A percentile compares a stretch with the other conserved stretches of the same genome.
Conservation (phyloP, 2,113 vertebrate genomes). For the Oostethus manadensis region DNA sequence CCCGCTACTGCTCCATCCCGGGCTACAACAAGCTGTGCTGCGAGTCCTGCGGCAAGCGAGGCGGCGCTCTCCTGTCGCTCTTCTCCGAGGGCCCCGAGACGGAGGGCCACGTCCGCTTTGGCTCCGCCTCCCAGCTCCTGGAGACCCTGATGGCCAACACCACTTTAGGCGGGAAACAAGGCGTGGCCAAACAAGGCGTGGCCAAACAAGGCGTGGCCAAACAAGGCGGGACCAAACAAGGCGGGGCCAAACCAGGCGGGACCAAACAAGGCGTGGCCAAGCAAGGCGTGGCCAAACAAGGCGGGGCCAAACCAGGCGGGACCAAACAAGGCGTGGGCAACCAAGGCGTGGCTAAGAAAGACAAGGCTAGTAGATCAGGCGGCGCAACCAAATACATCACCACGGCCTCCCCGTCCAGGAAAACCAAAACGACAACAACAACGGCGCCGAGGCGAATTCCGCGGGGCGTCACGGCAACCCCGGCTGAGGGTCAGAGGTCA, state of each 20-base stretch:
- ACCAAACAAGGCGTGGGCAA: not conserved
- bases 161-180: conserved; percentile 38
- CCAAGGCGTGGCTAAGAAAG: too few relatives aligned
- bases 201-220: conserved; percentile 27
- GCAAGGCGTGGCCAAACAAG: not conserved
- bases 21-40: conserved; percentile 93
- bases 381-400: conserved; percentile 20
- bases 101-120: conserved; percentile 62
- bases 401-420: conserved; percentile 38
- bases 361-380: not conserved
- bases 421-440: conserved; percentile 41
- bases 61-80: conserved; percentile 50
- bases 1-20: conserved; percentile 92
- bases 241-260: not conserved
- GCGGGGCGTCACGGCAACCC: conserved; percentile 5
- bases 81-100: conserved; percentile 68
- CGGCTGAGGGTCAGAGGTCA: conserved; percentile 33
- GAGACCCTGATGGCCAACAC: conserved; percentile 47
- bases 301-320: too few relatives aligned
- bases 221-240: conserved; percentile 28
- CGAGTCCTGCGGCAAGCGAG: conserved; percentile 81
- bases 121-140: conserved; percentile 57
- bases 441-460: conserved; percentile 45
- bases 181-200: conserved; percentile 23
- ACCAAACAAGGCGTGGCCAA: too few relatives aligned